Evolutionary conservation across 2,888 invertebrate species (phyloP), one percentile per base, ranked within the genome.

Genomic region (Machimus atricapillus): DNA sequence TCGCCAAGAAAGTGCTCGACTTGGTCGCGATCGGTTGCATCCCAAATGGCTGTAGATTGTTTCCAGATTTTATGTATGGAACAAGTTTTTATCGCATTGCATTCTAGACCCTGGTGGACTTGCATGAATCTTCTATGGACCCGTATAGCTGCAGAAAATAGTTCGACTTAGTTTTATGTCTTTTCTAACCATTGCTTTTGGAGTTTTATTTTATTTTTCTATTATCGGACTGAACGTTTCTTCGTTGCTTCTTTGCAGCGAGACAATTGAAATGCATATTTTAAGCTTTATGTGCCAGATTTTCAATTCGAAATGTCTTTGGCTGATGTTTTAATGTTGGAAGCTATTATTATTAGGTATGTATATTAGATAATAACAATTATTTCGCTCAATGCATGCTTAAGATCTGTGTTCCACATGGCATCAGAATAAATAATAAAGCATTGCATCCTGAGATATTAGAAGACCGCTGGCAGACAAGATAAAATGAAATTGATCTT

Each of bases 11-110:
- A 81, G 1, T 52, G 27, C 31, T 9, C 31, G 16, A 40, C 7
- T 34, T n/a, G 40, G 12, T 8, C 16, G 40, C n/a, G 2, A 37
- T 16, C 40, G 27, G 27, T 37, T 81, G 81, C 81, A 81, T 40
- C 46, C 23, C 34, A 56, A n/a, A 56, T 81, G 81, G 52, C 23
- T 56, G 52, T 46, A 66, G 31, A 37, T 82, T 58, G 58, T 58
- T 82, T 79, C 40, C 46, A 46, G n/a, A 82, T 82, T 58, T 82
- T 82, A n/a, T 37, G 79, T 16, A 31, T 79, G 31, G 40, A 82
- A 66, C 37, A 82, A 58, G 82, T 82, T 82, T 66, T 19, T n/a
- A 52, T 14, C 43, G 27, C 81, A 16, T 31, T 9, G 31, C 27
- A 76, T 34, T 37, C 40, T 40, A 76, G 5, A 76, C 40, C 16